These are phyloP conservation scores for Perca schrenkii DNA, from an alignment of 2,113 vertebrate genomes.

Conservation along the genomic window DNA sequence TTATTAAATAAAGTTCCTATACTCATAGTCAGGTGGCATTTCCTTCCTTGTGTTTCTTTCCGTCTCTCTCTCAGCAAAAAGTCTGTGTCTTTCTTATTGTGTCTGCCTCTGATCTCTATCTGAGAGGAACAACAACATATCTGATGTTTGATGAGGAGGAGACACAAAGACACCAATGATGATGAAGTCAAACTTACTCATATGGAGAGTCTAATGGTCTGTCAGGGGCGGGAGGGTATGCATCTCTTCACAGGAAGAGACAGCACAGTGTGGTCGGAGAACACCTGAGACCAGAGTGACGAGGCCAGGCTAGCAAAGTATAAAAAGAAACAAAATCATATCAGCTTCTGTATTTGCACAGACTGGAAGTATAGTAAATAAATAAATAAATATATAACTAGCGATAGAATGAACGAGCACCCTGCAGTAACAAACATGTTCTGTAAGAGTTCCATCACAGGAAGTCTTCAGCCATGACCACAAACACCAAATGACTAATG, in stretches of 20 bases:
- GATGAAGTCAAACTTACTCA: not conserved
- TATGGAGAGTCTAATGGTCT: not conserved
- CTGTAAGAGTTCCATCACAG: too few species aligned
- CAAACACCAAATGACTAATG: too few species aligned
- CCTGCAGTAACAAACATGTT: too few species aligned
- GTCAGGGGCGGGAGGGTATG: not conserved
- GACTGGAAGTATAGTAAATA: not conserved
- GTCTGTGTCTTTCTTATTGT: not conserved
- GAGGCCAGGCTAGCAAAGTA: not conserved
- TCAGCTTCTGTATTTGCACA: not conserved
- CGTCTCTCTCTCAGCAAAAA: not conserved
- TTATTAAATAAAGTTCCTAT: not conserved
- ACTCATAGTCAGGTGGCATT: not conserved
- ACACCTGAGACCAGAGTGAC: not conserved
- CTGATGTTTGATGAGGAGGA: too few species aligned
- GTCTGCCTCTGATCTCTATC: not conserved
- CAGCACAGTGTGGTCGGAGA: not conserved
- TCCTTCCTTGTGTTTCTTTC: not conserved
- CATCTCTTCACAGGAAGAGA: conserved; percentile 13
- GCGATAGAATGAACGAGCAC: too few species aligned
- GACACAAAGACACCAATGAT: not conserved
- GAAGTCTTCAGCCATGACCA: too few species aligned
- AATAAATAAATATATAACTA: too few species aligned
- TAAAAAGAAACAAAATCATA: not conserved
- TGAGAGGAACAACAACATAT: not conserved